Evolutionary conservation across 1,140 invertebrate species (phyloP), one percentile per base, ranked within the genome.

Genomic region (Papilio glaucus): DNA sequence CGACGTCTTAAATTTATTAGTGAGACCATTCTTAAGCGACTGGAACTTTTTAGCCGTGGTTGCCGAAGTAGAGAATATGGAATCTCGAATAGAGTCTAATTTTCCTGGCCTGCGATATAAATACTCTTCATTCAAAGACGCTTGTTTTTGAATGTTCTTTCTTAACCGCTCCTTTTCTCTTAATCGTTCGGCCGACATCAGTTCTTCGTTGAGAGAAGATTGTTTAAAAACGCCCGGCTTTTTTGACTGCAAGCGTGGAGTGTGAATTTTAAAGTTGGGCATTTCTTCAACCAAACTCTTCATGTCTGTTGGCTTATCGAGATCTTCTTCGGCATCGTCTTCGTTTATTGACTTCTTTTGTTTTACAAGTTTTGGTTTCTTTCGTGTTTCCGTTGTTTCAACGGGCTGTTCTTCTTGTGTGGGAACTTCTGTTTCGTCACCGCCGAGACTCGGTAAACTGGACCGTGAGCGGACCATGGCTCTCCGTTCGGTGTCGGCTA

Each of bases 111-210:
- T 94, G 68, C 96, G 95, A 83, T 96, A 97, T 49, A 98, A 96
- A 39, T 98, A 95, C 67, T 98, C 97, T 88, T 98, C 97, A 82
- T 98, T 98, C 7, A 98, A 92, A 3, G 97, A 98, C 1, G 97
- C 96, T 86, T 98, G 97, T 84, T 98, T 98, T 87, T 96, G 96
- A 73, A 98, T 97, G 82, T 97, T 97, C 77, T 96, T 96, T 62
- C 96, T 94, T n/a, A 98, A 95, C 33, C 94, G 94, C 85, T 98
- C 97, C 80, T 97, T 97, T 89, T 98, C 97, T 74, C 96, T 91
- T 77, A 98, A 87, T 74, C 97, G 93, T 81, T 98, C 97, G 13
- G 95, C 95, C 0, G 96, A 97, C 95, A 98, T 97, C 5, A 98
- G 92, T 84, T 98, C 97, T 87, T 98, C 97, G 85, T 98, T 98